Percentiles rank a stretch among this genome's conserved stretches.
These are phyloP conservation scores for Colletes collaris DNA, from an alignment of 2,888 invertebrate genomes.

Conservation along the genomic window DNA sequence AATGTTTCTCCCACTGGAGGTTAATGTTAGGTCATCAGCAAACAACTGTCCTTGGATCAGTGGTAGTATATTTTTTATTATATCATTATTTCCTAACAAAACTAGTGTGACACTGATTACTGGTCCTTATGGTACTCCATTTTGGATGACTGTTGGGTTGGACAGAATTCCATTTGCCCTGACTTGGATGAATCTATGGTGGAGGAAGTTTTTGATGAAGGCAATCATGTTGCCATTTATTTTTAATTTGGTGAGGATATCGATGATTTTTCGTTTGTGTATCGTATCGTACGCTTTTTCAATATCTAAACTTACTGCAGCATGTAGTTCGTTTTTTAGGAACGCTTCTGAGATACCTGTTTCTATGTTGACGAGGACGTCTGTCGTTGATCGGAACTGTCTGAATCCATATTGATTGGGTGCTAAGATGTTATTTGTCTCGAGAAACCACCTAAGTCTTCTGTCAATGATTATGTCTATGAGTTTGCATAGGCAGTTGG, in stretches of 20 bases:
- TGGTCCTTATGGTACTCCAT: background rate
- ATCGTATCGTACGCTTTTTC: background rate
- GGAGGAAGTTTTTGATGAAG: background rate
- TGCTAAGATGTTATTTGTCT: background rate
- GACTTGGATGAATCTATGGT: background rate
- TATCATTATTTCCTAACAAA: background rate
- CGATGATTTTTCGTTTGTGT: background rate
- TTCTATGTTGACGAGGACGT: background rate
- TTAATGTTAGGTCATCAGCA: too few relatives aligned
- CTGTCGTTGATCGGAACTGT: background rate
- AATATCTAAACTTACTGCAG: background rate
- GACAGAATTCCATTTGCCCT: background rate
- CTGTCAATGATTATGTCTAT: slow-evolving; percentile 3
- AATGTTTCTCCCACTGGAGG: too few relatives aligned
- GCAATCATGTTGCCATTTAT: background rate
- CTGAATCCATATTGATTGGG: background rate
- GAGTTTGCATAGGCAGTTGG: background rate
- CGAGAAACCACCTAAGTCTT: background rate
- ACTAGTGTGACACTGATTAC: slow-evolving; percentile 1
- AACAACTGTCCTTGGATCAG: background rate
- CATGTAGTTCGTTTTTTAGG: background rate
- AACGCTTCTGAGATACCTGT: background rate
- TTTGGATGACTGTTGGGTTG: background rate
- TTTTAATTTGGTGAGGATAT: background rate
- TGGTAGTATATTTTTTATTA: background rate